A percentile compares a stretch with the other conserved stretches of the same genome.
These are phyloP conservation scores for Yponomeuta plumbellus DNA, from an alignment of 2,888 invertebrate genomes.

Conservation along the genomic window DNA sequence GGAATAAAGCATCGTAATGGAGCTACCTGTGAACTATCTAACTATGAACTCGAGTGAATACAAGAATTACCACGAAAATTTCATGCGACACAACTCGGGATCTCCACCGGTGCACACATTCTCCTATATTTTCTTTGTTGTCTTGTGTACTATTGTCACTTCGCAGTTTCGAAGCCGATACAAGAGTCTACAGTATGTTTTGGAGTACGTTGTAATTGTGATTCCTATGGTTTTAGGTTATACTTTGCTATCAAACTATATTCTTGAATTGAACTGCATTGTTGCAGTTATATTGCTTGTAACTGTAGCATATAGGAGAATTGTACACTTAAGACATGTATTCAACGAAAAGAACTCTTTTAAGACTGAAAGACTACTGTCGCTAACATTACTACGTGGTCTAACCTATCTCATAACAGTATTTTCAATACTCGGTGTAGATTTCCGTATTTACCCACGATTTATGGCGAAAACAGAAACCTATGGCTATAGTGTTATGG, in stretches of 20 bases:
- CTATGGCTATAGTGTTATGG: constrained; percentile 95
- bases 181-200: constrained; percentile 35
- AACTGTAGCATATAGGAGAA: background rate
- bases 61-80: constrained; percentile 67
- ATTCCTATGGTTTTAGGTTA: constrained; percentile 74
- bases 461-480: constrained; percentile 91
- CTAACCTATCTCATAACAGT: constrained; percentile 84
- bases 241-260: constrained; percentile 65
- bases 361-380: constrained; percentile 36
- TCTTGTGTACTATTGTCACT: constrained; percentile 49
- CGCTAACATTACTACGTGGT: constrained; percentile 82
- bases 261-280: constrained; percentile 41
- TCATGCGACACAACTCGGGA: constrained; percentile 74
- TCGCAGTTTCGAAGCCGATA: constrained; percentile 26
- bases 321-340: constrained; percentile 21
- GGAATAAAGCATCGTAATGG: background rate
- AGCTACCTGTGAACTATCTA: background rate
- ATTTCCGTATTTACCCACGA: constrained; percentile 91
- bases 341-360: constrained; percentile 33
- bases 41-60: constrained; percentile 38
- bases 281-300: background rate
- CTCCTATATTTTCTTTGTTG: constrained; percentile 54
- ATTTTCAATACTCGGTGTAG: constrained; percentile 94
- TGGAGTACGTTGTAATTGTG: constrained; percentile 76
- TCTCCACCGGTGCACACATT: constrained; percentile 71